These are phyloP conservation scores for Urocyon cinereoargenteus DNA, from an alignment of 2,797 vertebrate species.

Conservation along the genomic window DNA sequence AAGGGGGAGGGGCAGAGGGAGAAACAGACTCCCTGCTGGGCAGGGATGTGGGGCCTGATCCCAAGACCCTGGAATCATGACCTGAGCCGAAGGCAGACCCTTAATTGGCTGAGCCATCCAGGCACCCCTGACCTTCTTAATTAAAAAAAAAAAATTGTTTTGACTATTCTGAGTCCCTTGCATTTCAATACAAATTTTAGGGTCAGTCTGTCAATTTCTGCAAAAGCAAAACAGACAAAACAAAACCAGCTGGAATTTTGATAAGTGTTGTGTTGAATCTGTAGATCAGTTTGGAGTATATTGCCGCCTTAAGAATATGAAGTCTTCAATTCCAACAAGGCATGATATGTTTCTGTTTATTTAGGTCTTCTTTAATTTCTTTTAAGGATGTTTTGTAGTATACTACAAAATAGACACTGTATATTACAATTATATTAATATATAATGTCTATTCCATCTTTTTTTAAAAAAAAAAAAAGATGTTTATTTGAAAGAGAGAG, in stretches of 20 bases:
- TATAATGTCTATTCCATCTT: background rate
- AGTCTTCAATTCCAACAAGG: conserved; percentile 8
- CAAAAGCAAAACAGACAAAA: background rate
- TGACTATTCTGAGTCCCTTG: background rate
- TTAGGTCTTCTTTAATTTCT: background rate
- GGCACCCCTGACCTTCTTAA: background rate
- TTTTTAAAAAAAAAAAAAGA: too few relatives aligned
- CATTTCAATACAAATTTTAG: background rate
- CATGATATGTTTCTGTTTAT: background rate
- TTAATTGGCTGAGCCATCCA: background rate
- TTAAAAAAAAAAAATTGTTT: conserved; percentile 19
- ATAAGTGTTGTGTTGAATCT: background rate
- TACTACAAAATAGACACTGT: background rate
- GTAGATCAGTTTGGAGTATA: background rate
- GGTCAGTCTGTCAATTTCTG: background rate
- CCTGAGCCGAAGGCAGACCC: too few relatives aligned
- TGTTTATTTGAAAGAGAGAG: background rate
- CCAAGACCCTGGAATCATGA: too few relatives aligned
- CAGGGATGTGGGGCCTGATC: too few relatives aligned
- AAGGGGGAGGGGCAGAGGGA: background rate
- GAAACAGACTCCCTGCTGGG: background rate
- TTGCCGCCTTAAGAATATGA: background rate
- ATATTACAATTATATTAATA: background rate
- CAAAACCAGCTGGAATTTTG: background rate
- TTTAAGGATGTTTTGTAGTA: background rate